Base-by-base conservation (phyloP, 1,140 invertebrate species). In the Anastrepha ludens region DNA sequence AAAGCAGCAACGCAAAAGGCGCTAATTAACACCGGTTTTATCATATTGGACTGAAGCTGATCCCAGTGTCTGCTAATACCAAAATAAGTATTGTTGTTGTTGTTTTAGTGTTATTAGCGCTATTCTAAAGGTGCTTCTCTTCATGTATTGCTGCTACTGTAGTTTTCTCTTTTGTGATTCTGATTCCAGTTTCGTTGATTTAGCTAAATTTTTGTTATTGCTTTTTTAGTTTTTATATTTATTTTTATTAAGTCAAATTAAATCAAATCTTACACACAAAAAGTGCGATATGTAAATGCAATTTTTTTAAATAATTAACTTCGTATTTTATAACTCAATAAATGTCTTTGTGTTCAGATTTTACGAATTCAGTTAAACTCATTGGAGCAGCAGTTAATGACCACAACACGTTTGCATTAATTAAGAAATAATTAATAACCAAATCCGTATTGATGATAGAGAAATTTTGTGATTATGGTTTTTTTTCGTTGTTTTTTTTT, bases 1-100 rank as follows among this genome's bases (percentile, higher is more conserved):
- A 81, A 81, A 58, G 74, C 74, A 81, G 4, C 47, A 81, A 81
- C 9, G 74, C 17, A 81, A n/a, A 81, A 55, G 74, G 55, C 47
- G n/a, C 47, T 55, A 81, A 81, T 81, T 81, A 81, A 81, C 74
- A 81, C 74, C 44, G 74, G 47, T 81, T 81, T 81, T 55, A 20
- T 55, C 74, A 81, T 81, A 81, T 9, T 81, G 74, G 2, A 81
- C 47, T 81, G 47, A 13, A 55, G 47, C n/a, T 55, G 17, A 17
- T 55, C 17, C 9, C 29, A 29, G 29, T 29, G 29, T 29, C 47
- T 55, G 74, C 17, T 81, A 55, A 55, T 13, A 20, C 41, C 17
- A 74, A 74, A n/a, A 44, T 44, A 74, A 20, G 50, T 81, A 17
- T 81, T 55, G 74, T 81, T 81, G n/a, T 55, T 81, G 47, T 58